Evolutionary conservation across 2,113 vertebrate genomes (phyloP).

Genomic region (Balaeniceps rex): DNA sequence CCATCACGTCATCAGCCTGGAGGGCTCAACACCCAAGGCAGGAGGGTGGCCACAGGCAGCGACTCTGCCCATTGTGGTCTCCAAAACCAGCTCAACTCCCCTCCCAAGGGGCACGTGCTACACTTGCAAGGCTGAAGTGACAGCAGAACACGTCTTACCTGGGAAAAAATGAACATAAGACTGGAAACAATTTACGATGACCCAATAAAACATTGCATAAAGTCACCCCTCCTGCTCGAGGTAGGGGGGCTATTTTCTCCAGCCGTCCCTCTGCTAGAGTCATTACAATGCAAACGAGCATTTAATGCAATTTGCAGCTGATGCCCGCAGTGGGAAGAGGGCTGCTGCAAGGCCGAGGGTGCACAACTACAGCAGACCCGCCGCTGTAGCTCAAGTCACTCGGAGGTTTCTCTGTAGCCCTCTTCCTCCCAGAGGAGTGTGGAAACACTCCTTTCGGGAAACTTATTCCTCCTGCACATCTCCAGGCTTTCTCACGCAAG

Average conservation of each 20-base stretch:
- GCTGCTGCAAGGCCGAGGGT: neutral
- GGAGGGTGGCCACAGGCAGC: neutral
- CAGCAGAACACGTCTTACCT: neutral
- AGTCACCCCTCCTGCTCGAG: neutral
- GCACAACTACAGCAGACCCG: neutral
- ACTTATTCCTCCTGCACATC: neutral
- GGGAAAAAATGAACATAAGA: neutral
- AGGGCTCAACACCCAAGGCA: too few relatives aligned
- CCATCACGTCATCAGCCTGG: neutral
- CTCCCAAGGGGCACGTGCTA: neutral
- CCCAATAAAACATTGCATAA: neutral
- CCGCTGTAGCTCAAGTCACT: conserved; percentile 66
- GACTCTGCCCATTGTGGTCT: fast-evolving
- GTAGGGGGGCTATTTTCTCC: neutral
- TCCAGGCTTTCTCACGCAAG: neutral
- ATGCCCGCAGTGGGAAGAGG: neutral
- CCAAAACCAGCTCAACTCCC: neutral
- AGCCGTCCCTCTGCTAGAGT: neutral
- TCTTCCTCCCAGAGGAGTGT: neutral
- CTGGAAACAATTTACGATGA: neutral
- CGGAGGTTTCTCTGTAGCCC: neutral
- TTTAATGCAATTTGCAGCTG: neutral
- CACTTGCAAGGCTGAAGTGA: neutral
- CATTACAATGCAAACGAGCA: neutral
- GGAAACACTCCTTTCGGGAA: neutral